Base-by-base conservation (phyloP, 2,113 vertebrate genomes). In the Oncorhynchus clarkii region DNA sequence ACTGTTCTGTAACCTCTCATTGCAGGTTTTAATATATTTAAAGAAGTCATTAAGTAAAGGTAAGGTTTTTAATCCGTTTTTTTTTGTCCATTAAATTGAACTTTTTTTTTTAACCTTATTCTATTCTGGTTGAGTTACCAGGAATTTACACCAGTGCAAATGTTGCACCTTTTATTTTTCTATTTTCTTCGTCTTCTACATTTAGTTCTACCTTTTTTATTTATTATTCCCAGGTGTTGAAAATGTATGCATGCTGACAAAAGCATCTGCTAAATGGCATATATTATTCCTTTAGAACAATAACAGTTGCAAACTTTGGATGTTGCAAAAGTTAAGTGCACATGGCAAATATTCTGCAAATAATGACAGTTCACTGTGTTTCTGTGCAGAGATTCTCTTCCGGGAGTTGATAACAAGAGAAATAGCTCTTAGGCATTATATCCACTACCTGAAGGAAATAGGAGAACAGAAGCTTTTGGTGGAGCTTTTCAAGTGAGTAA, bases 31-130 rank as follows among this genome's bases (percentile, higher is more conserved):
- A 71, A 97, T 98, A 79, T 97, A 94, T 89, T 77, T 99, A 82
- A 99, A 98, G 86, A 95, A 92, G 86, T 96, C 96, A 0, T 89
- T 99, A 65, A 94, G 90, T 88, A 96, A 95, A 95, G 97, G 97
- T 99, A 82, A 89, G 94, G 3, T 0, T 14, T 7, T 62, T 48
- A 2, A 60, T 67, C 14, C 0, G 24, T 22, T 3, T 70, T 5
- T 5, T n/a, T 48, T 8, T 71, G 6, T 3, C 29, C 2, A 11
- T 70, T 27, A 18, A 22, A 48, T 60, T 11, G 20, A 2, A 45
- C 6, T 14, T 11, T 18, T 29, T 16, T 67, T 67, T 7, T 24
- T 24, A 0, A 67, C 65, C 26, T 67, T 2, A 13, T 7, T 13
- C 12, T 29, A 13, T 67, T 51, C 49, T 51, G 49, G 11, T 51